These are phyloP conservation scores for Penaeus japonicus DNA, from an alignment of 1,140 invertebrate species.

Conservation along the genomic window DNA sequence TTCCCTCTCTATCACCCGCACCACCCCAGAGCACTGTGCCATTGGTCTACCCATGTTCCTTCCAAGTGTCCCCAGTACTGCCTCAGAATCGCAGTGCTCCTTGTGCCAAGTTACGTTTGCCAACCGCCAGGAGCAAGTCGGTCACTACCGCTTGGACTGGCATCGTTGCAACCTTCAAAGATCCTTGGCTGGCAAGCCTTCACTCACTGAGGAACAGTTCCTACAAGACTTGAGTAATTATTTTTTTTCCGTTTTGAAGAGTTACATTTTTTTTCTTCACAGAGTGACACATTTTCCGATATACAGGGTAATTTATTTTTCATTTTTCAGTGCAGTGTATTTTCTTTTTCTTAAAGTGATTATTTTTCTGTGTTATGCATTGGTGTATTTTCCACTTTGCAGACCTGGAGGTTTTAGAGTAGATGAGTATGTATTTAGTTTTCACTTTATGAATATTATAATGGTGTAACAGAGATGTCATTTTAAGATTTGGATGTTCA, in stretches of 20 bases:
- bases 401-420: too few species aligned
- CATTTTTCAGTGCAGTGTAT: too few species aligned
- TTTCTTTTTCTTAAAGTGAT: too few species aligned
- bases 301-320: too few species aligned
- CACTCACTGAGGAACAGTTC: constrained; percentile 71
- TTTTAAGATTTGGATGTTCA: too few species aligned
- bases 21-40: constrained; percentile 23
- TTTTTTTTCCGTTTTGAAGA: neutral
- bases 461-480: too few species aligned
- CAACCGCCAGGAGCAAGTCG: constrained; percentile 37
- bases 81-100: constrained; percentile 25
- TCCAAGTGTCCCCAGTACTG: neutral
- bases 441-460: too few species aligned
- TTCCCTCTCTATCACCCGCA: too few species aligned
- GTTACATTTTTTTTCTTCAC: neutral
- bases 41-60: constrained; percentile 17
- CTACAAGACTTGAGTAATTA: constrained; percentile 20
- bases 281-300: too few species aligned
- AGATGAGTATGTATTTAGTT: too few species aligned
- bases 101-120: constrained; percentile 23
- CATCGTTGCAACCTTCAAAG: constrained; percentile 75
- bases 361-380: too few species aligned
- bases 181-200: constrained; percentile 68
- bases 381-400: too few species aligned
- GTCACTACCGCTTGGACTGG: constrained; percentile 67